Base-by-base conservation (phyloP, 1,140 invertebrate genomes). In the Aphis gossypii region DNA sequence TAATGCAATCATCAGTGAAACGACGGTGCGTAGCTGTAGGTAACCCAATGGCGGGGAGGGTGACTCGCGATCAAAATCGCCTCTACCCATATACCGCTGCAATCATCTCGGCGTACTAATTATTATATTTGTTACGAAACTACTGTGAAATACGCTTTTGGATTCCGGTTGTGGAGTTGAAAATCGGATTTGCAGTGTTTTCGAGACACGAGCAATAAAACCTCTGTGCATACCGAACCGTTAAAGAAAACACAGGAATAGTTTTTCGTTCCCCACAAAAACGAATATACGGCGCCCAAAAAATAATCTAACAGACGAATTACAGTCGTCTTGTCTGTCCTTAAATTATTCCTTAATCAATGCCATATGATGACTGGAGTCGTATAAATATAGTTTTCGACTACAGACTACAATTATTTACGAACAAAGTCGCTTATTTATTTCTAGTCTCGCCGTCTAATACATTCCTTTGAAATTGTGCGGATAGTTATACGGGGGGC, bases 1-100 rank as follows among this genome's bases (percentile, higher is more conserved):
- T 76, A n/a, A 76, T n/a, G n/a, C 60, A n/a, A 76, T 76, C n/a
- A 76, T 76, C 60, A 76, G n/a, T 76, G 60, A 76, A 76, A 76
- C 60, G 30, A 76, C 14, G 60, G 60, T 0, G 30, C 8, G 56
- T 25, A 48, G 38, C 3, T 41, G 35, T 54, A 68, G 60, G 14
- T 18, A 76, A 76, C n/a, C n/a, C 60, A 9, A n/a, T 35, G 60
- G 30, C 30, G 60, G 2, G 30, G 60, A 76, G 4, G 30, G n/a
- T 9, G 60, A 68, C 30, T n/a, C 30, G 60, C 3, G 38, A 41
- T 18, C 60, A 21, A 76, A 76, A 76, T 76, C n/a, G 60, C 5
- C 30, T 76, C 11, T 6, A 76, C n/a, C 60, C n/a, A 30, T 68
- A n/a, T 68, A n/a, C 30, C 11, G n/a, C 60, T 3, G 30, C 30